Evolutionary conservation across 2,888 invertebrate species (phyloP), one percentile per base, ranked within the genome.

Genomic region (Acrobasis consociella): DNA sequence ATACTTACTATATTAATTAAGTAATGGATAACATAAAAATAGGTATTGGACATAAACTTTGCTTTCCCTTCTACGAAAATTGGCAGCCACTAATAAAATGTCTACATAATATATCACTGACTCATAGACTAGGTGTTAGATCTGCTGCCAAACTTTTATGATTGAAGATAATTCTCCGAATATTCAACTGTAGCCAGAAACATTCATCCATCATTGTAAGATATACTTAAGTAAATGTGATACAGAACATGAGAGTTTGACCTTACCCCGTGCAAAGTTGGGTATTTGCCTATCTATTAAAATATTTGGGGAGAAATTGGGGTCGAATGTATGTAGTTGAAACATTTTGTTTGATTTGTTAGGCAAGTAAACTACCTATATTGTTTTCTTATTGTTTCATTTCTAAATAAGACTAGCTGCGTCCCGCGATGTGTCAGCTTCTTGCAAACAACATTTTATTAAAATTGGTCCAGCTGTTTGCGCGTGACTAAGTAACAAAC

Each of bases 111-210:
- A 10, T 5, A 49, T 15, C 31, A 31, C 17, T 13, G 31, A 3
- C 16, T 55, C 15, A 55, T 9, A 9, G 38, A 37, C 53, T 15
- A 5, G 11, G 15, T 38, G 39, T 11, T 16, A 39, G 16, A 5
- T 9, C 39, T 38, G n/a, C 52, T 52, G 39, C 39, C 55, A 55
- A 55, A 55, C 55, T 55, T 55, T 55, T 55, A 55, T 55, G 55
- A 55, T 55, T 39, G 39, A 55, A 55, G 55, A 39, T 16, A 16
- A 38, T 9, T 15, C 39, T 55, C 17, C 16, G 16, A 15, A 55
- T 16, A 11, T 16, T 55, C 15, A 39, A 39, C 38, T 39, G 16
- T 15, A 55, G 3, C 38, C 16, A 31, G 8, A 31, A 31, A 31
- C 31, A 31, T 31, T 31, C 31, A 55, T 55, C 55, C 38, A 55